Percentiles rank a stretch among this genome's conserved stretches.
phyloP scores from a whole-genome alignment of 1,140 invertebrate species.

The Drosophila obscura region DNA sequence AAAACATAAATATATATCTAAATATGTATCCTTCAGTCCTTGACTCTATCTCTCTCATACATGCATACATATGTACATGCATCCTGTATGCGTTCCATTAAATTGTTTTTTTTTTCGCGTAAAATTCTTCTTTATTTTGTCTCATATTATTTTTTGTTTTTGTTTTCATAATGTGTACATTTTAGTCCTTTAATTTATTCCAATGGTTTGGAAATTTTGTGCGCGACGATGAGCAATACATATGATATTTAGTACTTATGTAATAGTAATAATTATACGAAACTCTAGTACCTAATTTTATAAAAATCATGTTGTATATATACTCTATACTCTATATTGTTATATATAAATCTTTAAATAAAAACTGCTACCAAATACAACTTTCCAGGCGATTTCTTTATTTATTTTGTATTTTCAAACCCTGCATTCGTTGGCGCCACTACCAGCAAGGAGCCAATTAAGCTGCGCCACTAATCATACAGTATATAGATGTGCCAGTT shows the following conservation, averaged over 20 bases:
- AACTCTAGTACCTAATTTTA: constrained; percentile 76
- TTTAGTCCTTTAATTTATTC: constrained; percentile 78
- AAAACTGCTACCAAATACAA: constrained; percentile 77
- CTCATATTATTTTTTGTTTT: constrained; percentile 34
- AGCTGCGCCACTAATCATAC: no score
- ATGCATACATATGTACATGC: not conserved
- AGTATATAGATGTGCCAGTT: no score
- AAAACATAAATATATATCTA: not conserved
- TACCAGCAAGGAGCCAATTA: no score
- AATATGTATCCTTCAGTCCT: constrained; percentile 7
- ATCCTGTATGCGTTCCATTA: not conserved
- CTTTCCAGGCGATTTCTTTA: not conserved
- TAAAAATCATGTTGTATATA: constrained; percentile 72
- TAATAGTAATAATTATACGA: constrained; percentile 73
- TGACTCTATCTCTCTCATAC: no score
- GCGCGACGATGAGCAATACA: constrained; percentile 60
- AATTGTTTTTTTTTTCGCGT: constrained; percentile 1
- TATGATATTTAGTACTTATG: constrained; percentile 56
- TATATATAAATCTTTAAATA: constrained; percentile 71
- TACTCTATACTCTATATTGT: constrained; percentile 66
- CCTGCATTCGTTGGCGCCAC: no score
- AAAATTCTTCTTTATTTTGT: constrained; percentile 26
- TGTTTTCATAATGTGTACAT: constrained; percentile 76
- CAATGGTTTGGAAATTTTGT: constrained; percentile 74
- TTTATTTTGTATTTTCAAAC: no score